These are phyloP conservation scores for Synergus itoensis DNA, from an alignment of 2,888 invertebrate species.

Conservation along the genomic window DNA sequence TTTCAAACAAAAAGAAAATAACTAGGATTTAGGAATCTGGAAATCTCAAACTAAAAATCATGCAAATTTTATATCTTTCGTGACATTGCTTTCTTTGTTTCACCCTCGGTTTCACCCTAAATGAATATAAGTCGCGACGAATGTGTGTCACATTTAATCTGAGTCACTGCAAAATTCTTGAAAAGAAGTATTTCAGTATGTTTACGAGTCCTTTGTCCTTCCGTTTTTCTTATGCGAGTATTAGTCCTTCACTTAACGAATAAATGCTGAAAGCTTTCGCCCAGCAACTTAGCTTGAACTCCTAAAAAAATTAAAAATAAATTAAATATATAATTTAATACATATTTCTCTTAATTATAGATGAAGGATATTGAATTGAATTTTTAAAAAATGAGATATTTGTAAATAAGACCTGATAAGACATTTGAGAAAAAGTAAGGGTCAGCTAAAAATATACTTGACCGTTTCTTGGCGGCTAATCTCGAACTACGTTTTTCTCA, in stretches of 20 bases:
- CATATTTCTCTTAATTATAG: too few relatives aligned
- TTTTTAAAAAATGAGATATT: neutral
- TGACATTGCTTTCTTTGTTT: neutral
- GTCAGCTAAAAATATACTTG: constrained; percentile 16
- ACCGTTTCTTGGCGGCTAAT: neutral
- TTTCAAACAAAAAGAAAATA: too few relatives aligned
- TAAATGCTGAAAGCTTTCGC: neutral
- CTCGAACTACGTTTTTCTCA: constrained; percentile 7
- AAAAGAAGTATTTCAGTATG: neutral
- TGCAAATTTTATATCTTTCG: too few relatives aligned
- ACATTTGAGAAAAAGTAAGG: neutral
- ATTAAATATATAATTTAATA: too few relatives aligned
- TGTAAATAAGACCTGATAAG: neutral
- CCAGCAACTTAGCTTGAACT: neutral
- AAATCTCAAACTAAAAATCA: neutral
- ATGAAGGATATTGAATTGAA: too few relatives aligned
- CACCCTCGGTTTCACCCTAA: neutral
- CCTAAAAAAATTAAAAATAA: neutral
- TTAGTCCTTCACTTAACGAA: neutral
- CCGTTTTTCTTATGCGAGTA: neutral
- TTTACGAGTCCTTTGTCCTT: neutral
- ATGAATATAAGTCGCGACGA: neutral
- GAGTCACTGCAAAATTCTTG: constrained; percentile 24
- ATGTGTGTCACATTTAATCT: neutral
- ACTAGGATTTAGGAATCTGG: neutral